Evolutionary conservation across 2,113 vertebrate species (phyloP), one percentile per base, ranked within the genome.

Genomic region (Sander lucioperca): DNA sequence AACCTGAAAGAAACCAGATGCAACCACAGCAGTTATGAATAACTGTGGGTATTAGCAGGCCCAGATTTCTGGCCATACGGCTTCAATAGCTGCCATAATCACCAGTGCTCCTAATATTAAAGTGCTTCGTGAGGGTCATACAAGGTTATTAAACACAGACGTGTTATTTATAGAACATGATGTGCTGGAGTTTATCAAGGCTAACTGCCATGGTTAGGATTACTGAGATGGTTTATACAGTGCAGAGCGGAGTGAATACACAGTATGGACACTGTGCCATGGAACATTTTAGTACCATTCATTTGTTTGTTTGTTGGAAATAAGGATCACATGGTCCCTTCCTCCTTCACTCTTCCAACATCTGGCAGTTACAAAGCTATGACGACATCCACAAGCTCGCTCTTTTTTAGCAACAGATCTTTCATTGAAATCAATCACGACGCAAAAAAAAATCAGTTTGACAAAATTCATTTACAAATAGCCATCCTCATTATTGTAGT

Each of bases 1-100:
- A 86, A 84, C 27, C 78, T 89, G 92, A 92, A 18, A 83, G 82
- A 86, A 92, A 89, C 86, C 93, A 94, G 92, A 94, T 90, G 91
- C 84, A 69, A 54, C 82, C 85, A 54, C 82, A 89, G 85, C 82
- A 74, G 88, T 87, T 83, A 74, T 76, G 79, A 89, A 83, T 80
- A 91, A 90, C 87, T 65, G 72, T 48, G 67, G 63, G 80, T 77
- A 83, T 88, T 90, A 88, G 74, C 50, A 1, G 51, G 56, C 80
- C 66, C 43, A 78, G 67, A 47, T 79, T 84, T 74, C 72, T 59
- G 78, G 36, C 74, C 91, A 89, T 88, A 65, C 59, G 77, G 76
- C 84, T 91, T 86, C 62, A 89, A 90, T 92, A 90, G 88, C 80
- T 67, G 64, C 69, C 23, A 71, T 76, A 90, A 91, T 89, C 88